phyloP scores from a whole-genome alignment of 2,113 vertebrate genomes.

The Arenaria interpres region DNA sequence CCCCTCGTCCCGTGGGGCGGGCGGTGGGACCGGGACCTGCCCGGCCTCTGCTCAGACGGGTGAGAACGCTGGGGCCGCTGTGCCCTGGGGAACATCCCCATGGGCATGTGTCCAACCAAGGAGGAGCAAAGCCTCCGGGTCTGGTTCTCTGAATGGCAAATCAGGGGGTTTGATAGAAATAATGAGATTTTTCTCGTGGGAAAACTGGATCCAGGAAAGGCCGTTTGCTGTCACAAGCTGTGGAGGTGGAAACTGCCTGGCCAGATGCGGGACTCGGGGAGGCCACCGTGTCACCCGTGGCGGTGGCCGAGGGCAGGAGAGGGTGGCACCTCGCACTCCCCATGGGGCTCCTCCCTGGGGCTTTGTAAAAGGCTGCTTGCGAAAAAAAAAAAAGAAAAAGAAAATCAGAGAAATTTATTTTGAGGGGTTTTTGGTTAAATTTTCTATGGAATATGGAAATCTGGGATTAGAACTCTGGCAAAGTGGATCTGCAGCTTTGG shows the following conservation, averaged over 20 bases:
- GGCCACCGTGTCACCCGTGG: fast-evolving
- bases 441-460: background rate
- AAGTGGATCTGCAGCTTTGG: background rate
- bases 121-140: background rate
- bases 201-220: background rate
- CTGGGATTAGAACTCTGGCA: background rate
- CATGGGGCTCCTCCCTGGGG: background rate
- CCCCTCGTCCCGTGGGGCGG: background rate
- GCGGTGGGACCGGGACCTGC: background rate
- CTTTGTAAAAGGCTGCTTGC: background rate
- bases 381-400: background rate
- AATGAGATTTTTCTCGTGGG: background rate
- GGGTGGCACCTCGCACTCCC: background rate
- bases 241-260: fast-evolving
- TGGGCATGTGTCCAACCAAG: background rate
- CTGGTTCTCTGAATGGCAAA: background rate
- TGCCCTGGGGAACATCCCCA: background rate
- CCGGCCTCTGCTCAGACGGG: background rate
- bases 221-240: background rate
- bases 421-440: background rate
- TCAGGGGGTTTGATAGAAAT: background rate
- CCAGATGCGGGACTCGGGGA: fast-evolving
- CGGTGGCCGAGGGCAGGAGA: fast-evolving
- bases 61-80: fast-evolving
- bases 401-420: background rate